These are phyloP conservation scores for Cladorhizidae sp. DNA, from an alignment of 37 sponge, comb jelly and placozoan species.

Conservation along the genomic window DNA sequence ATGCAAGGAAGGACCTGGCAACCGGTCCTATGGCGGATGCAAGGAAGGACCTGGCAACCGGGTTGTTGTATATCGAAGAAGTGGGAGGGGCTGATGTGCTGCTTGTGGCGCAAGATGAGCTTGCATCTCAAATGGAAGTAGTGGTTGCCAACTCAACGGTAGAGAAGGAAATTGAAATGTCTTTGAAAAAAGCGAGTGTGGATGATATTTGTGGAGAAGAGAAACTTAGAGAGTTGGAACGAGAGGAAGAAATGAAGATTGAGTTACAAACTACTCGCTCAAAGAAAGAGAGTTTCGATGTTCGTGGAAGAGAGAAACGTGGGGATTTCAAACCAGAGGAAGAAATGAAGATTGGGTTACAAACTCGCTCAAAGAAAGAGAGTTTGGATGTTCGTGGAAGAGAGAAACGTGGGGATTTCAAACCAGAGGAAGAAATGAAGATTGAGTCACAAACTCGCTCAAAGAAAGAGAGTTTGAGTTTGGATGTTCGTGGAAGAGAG, in stretches of 20 bases:
- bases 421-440: too few relatives aligned
- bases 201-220: neutral
- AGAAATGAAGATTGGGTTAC: neutral
- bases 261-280: neutral
- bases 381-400: neutral
- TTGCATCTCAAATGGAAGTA: neutral
- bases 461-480: too few relatives aligned
- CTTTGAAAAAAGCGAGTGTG: neutral
- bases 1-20: neutral
- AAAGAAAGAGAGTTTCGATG: neutral
- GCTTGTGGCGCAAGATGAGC: conserved; percentile 3
- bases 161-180: neutral
- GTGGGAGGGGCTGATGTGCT: conserved; percentile 2
- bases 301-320: neutral
- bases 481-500: too few relatives aligned
- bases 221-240: too few relatives aligned
- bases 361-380: neutral
- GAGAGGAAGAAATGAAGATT: too few relatives aligned
- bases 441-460: too few relatives aligned
- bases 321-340: neutral
- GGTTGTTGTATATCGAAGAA: neutral
- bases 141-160: neutral
- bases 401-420: too few relatives aligned
- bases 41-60: neutral
- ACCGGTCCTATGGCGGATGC: neutral